A percentile compares a stretch with the other conserved stretches of the same genome.
phyloP scores from a whole-genome alignment of 2,113 vertebrate species.

The Cinclus cinclus region DNA sequence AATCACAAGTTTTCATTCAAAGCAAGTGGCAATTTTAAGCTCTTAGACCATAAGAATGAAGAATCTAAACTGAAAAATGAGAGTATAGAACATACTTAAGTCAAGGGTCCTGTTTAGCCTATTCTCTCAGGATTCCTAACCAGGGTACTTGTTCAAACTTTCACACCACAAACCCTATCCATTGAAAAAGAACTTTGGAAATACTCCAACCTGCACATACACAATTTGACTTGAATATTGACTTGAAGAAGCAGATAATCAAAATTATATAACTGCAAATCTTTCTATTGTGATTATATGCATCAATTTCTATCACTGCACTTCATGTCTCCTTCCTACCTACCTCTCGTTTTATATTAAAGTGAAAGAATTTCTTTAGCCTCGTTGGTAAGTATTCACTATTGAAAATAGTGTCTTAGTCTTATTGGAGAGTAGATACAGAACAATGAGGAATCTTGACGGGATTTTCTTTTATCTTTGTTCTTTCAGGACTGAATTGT shows the following conservation, averaged over 20 bases:
- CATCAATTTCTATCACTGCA: not conserved
- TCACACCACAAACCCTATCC: not conserved
- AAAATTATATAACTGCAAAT: not conserved
- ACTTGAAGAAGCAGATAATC: not conserved
- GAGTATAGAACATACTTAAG: fast-evolving
- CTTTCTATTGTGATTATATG: not conserved
- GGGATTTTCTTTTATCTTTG: not conserved
- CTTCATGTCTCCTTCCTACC: not conserved
- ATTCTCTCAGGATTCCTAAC: not conserved
- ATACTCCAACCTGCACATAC: not conserved
- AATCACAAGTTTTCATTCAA: not conserved
- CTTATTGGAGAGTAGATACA: not conserved
- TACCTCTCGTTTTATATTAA: not conserved
- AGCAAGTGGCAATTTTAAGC: not conserved
- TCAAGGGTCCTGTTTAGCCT: not conserved
- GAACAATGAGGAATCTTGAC: not conserved
- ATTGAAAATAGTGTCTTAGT: not conserved
- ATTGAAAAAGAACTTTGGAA: not conserved
- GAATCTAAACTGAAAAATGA: not conserved
- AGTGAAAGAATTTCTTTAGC: not conserved
- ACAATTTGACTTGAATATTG: not conserved
- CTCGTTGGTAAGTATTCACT: not conserved
- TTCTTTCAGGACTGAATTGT: not conserved
- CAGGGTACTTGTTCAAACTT: not conserved
- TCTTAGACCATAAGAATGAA: not conserved